phyloP scores from a whole-genome alignment of 2,888 invertebrate species.

The Drosophila cognata region DNA sequence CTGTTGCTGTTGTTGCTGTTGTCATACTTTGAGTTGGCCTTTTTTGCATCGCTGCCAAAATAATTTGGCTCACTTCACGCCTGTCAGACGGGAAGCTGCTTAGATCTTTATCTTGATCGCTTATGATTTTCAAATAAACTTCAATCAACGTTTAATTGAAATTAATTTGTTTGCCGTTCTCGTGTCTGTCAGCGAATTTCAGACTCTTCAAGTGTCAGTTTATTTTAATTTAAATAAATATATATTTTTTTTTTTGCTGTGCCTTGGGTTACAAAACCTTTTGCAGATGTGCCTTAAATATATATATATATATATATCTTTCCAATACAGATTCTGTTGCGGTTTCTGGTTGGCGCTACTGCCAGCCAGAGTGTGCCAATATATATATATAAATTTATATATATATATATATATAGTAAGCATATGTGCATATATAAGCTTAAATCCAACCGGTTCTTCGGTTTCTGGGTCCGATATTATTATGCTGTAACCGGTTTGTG shows the following conservation, averaged over 20 bases:
- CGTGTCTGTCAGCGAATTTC: conserved; percentile 18
- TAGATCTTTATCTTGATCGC: conserved; percentile 41
- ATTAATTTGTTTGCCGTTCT: conserved; percentile 46
- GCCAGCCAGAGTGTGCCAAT: conserved; percentile 43
- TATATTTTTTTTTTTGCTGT: neutral
- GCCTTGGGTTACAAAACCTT: conserved; percentile 19
- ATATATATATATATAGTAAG: conserved; percentile 6
- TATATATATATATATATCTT: neutral
- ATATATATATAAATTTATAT: conserved; percentile 13
- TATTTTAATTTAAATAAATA: conserved; percentile 11
- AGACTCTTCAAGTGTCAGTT: neutral
- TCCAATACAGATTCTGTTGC: conserved; percentile 9
- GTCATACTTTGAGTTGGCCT: conserved; percentile 27
- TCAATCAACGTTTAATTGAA: conserved; percentile 59
- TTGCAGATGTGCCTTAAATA: conserved; percentile 2
- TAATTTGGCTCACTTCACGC: conserved; percentile 62
- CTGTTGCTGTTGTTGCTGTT: conserved; percentile 7
- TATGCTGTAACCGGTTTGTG: conserved; percentile 72
- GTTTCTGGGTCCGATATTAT: conserved; percentile 61
- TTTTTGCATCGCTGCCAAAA: conserved; percentile 28
- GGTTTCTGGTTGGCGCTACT: conserved; percentile 10
- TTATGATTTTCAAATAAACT: conserved; percentile 49
- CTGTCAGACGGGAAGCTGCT: conserved; percentile 52
- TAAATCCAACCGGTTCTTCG: conserved; percentile 64
- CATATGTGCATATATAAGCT: conserved; percentile 33